These are phyloP conservation scores for Hirtodrosophila trivittata DNA, from an alignment of 2,888 invertebrate species.

Conservation along the genomic window DNA sequence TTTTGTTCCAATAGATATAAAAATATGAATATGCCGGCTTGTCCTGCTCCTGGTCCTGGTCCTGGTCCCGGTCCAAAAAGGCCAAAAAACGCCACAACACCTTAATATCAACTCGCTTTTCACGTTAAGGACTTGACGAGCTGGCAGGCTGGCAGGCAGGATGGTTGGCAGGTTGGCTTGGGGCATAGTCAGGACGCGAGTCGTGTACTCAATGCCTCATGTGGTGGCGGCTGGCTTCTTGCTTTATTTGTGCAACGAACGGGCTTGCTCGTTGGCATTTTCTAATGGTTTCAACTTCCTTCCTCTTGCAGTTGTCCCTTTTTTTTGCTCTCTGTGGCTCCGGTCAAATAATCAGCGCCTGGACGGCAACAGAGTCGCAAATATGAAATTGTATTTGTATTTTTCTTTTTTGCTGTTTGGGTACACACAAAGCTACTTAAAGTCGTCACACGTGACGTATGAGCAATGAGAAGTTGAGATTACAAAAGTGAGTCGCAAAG, in stretches of 20 bases:
- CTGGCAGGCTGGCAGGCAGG: too few relatives aligned
- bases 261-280: constrained; percentile 61
- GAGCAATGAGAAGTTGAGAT: constrained; percentile 39
- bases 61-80: constrained; percentile 3
- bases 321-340: constrained; percentile 3
- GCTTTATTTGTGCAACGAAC: constrained; percentile 46
- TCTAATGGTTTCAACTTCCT: constrained; percentile 79
- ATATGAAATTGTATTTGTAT: constrained; percentile 18
- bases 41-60: too few relatives aligned
- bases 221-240: constrained; percentile 19
- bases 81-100: constrained; percentile 46
- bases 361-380: constrained; percentile 14
- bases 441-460: constrained; percentile 53
- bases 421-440: constrained; percentile 59
- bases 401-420: constrained; percentile 4
- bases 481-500: too few relatives aligned
- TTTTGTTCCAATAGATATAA: constrained; percentile 38
- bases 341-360: not conserved
- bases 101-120: constrained; percentile 44
- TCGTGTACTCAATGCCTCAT: constrained; percentile 18
- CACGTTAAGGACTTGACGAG: constrained; percentile 33
- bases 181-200: constrained; percentile 7
- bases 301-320: constrained; percentile 66
- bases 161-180: not conserved
- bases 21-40: constrained; percentile 60